Percentiles rank a stretch among this genome's conserved stretches.
Conservation (phyloP, 2,888 invertebrate genomes). For the Brachyptera risi region DNA sequence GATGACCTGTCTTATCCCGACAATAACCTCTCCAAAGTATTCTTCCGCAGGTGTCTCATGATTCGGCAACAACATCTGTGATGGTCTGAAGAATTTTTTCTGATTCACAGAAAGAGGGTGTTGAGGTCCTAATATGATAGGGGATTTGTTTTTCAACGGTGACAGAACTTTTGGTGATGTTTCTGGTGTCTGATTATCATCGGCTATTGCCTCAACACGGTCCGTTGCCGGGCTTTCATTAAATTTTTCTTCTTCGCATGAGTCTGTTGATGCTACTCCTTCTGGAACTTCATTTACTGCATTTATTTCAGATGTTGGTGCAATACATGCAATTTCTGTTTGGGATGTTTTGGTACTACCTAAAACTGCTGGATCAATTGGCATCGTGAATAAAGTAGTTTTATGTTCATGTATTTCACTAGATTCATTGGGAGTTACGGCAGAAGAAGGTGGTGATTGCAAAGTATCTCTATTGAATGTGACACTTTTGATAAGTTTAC, state of each 20-base stretch:
- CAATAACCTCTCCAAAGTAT: constrained; percentile 73
- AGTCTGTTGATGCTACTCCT: neutral
- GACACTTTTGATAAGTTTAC: constrained; percentile 83
- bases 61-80: constrained; percentile 34
- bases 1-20: constrained; percentile 77
- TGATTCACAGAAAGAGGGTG: constrained; percentile 25
- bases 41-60: constrained; percentile 59
- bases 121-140: neutral
- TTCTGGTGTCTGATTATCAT: neutral
- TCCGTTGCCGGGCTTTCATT: neutral
- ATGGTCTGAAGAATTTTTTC: constrained; percentile 35
- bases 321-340: too few relatives aligned
- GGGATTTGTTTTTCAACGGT: constrained; percentile 13
- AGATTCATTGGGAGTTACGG: constrained; percentile 21
- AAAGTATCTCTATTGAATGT: constrained; percentile 82
- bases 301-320: too few relatives aligned
- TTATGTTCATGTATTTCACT: neutral
- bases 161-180: constrained; percentile 6
- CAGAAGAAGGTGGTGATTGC: constrained; percentile 66
- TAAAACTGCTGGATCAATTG: neutral
- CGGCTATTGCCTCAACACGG: neutral
- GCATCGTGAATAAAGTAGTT: neutral
- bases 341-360: too few relatives aligned
- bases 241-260: neutral
- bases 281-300: neutral